These are phyloP conservation scores for Phlogophora meticulosa DNA, from an alignment of 2,888 invertebrate genomes.

Conservation along the genomic window DNA sequence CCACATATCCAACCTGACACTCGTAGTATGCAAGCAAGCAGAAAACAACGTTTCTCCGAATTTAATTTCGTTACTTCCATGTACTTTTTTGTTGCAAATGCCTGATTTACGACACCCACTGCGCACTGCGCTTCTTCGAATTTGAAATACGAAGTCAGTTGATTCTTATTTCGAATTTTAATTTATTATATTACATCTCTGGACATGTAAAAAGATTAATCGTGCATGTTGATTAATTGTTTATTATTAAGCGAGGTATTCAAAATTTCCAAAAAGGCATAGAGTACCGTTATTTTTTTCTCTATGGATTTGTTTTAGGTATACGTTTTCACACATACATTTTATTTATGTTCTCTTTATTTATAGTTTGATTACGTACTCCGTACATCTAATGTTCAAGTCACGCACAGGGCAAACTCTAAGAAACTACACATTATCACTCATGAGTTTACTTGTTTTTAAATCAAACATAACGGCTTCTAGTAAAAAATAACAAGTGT, in stretches of 20 bases:
- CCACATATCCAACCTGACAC: slow-evolving; percentile 50
- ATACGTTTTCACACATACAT: not conserved
- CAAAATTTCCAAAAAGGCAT: not conserved
- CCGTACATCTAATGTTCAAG: not conserved
- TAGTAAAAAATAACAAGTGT: not conserved
- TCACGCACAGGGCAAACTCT: slow-evolving; percentile 11
- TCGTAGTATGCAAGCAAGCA: slow-evolving; percentile 54
- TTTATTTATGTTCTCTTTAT: slow-evolving; percentile 6
- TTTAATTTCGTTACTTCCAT: slow-evolving; percentile 55
- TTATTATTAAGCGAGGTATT: not conserved
- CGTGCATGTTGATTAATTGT: slow-evolving; percentile 14
- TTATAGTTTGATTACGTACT: not conserved
- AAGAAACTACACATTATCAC: not conserved
- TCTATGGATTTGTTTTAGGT: not conserved
- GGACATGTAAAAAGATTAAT: slow-evolving; percentile 23
- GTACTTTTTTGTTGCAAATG: slow-evolving; percentile 51
- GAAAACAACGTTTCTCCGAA: slow-evolving; percentile 66
- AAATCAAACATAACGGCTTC: not conserved
- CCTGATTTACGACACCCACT: slow-evolving; percentile 33
- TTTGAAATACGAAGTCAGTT: slow-evolving; percentile 37
- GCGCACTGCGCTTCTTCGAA: slow-evolving; percentile 49
- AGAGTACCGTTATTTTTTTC: no score
- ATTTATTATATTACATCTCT: slow-evolving; percentile 25
- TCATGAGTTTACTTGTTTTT: not conserved
- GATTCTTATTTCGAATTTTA: slow-evolving; percentile 28